These are phyloP conservation scores for Ceratoteleas bidentatus DNA, from an alignment of 1,140 invertebrate genomes.

Conservation along the genomic window DNA sequence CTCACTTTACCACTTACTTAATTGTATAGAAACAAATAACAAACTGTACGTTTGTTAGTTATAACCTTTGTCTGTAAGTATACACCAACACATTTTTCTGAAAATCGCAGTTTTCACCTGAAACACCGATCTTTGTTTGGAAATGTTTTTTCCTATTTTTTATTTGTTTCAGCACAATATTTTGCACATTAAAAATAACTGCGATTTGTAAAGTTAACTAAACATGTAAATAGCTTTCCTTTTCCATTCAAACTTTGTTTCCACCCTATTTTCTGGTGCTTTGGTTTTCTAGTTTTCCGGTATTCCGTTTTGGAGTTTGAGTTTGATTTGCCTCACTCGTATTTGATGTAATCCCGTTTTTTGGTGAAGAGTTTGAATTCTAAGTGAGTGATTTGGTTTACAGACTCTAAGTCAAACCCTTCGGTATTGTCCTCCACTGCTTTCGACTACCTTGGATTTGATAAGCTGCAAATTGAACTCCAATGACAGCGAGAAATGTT, in stretches of 20 bases:
- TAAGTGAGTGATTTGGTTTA: slow-evolving; percentile 23
- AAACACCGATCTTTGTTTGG: too few relatives aligned
- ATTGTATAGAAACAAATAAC: background rate
- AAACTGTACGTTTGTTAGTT: too few relatives aligned
- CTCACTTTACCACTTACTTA: background rate
- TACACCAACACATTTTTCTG: slow-evolving; percentile 3
- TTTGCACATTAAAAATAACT: slow-evolving; percentile 30
- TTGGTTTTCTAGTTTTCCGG: slow-evolving; percentile 17
- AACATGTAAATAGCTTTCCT: slow-evolving; percentile 43
- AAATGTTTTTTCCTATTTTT: slow-evolving; percentile 23
- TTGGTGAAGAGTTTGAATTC: slow-evolving; percentile 3
- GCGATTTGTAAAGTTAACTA: too few relatives aligned
- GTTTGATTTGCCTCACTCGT: slow-evolving; percentile 56
- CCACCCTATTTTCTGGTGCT: slow-evolving; percentile 31
- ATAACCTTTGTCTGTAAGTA: slow-evolving; percentile 19
- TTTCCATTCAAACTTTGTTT: slow-evolving; percentile 10
- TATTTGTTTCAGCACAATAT: slow-evolving; percentile 14
- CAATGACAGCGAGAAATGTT: slow-evolving; percentile 47
- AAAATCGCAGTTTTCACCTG: too few relatives aligned
- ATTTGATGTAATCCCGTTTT: slow-evolving; percentile 13
- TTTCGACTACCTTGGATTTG: slow-evolving; percentile 59
- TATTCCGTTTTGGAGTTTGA: slow-evolving; percentile 18
- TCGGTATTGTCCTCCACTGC: slow-evolving; percentile 25
- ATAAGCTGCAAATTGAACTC: slow-evolving; percentile 62
- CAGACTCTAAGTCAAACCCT: slow-evolving; percentile 45